Conservation (phyloP, 2,797 vertebrate genomes). For the Prunella strophiata region DNA sequence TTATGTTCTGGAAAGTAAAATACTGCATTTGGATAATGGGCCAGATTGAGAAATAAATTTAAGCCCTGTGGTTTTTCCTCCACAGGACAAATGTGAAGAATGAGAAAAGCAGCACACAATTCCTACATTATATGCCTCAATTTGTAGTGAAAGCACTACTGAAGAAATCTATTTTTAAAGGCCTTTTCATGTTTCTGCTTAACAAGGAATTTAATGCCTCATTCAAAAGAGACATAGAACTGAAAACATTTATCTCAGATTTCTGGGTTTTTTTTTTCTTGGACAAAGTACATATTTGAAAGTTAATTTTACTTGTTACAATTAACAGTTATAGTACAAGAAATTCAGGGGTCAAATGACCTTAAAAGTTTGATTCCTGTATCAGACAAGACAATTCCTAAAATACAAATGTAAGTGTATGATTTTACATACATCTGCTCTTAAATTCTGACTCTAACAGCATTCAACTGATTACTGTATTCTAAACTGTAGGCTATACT, state of each 20-base stretch:
- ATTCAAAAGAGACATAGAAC: background rate
- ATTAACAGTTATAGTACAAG: background rate
- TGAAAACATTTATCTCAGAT: background rate
- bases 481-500: background rate
- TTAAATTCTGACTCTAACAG: background rate
- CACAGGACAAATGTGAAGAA: background rate
- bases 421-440: background rate
- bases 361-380: background rate
- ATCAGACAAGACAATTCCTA: background rate
- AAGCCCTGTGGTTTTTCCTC: background rate
- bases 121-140: background rate
- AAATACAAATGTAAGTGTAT: background rate
- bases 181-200: background rate
- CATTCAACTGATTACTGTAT: background rate
- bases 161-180: background rate
- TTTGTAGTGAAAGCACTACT: background rate
- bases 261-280: background rate
- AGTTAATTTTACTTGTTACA: background rate
- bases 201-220: background rate
- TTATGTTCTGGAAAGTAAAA: slow-evolving; percentile 44
- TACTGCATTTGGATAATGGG: background rate
- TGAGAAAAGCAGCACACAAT: background rate
- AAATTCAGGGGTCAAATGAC: background rate
- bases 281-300: background rate
- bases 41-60: background rate